A percentile compares a stretch with the other conserved stretches of the same genome.
These are phyloP conservation scores for Dromococcyx pavoninus DNA, from an alignment of 2,797 vertebrate species.

Conservation along the genomic window DNA sequence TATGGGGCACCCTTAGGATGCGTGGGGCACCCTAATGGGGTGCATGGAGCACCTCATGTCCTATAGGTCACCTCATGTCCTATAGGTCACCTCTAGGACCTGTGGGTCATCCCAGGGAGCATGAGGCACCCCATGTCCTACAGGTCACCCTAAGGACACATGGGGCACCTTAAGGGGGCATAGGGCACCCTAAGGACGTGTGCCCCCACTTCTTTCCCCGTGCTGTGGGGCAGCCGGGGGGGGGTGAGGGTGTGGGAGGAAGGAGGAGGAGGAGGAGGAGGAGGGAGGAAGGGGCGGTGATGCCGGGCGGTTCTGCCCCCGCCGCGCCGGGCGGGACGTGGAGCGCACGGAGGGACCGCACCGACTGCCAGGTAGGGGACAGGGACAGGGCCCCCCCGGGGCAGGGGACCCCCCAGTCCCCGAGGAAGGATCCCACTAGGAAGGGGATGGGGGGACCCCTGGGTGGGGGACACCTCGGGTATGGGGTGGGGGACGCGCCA, in stretches of 20 bases:
- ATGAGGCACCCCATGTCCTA: no score
- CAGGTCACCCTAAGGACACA: no score
- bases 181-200: background rate
- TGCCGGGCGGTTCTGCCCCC: conserved; percentile 12
- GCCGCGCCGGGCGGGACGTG: background rate
- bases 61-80: no score
- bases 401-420: background rate
- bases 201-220: background rate
- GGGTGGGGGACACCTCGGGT: background rate
- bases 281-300: conserved; percentile 31
- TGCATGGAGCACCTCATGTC: background rate
- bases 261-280: background rate
- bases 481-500: background rate
- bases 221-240: background rate
- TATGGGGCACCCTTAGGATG: no score
- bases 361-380: background rate
- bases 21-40: no score
- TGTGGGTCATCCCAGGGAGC: background rate
- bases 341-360: conserved; percentile 14
- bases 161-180: background rate
- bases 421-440: background rate
- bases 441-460: background rate
- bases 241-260: background rate
- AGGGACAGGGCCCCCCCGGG: background rate
- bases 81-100: no score